Percentiles rank a stretch among this genome's conserved stretches.
phyloP scores from a whole-genome alignment of 2,888 invertebrate species.

The Poecilus cupreus region DNA sequence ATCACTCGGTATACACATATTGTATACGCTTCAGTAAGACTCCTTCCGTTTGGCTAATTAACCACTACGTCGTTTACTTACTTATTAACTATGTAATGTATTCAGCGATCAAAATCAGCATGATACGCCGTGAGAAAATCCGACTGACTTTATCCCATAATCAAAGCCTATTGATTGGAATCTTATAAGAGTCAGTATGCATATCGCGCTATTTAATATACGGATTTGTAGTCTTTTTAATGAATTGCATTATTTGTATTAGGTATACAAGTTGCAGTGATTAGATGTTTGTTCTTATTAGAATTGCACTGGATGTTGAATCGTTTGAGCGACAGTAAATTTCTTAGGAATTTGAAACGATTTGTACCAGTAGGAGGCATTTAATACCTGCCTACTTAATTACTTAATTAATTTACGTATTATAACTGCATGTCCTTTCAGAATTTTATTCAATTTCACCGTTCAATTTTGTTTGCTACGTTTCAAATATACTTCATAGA shows the following conservation, averaged over 20 bases:
- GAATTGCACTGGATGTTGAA: no score
- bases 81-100: conserved; percentile 39
- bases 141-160: conserved; percentile 16
- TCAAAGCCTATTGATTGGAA: conserved; percentile 17
- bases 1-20: conserved; percentile 11
- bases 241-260: not conserved
- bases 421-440: no score
- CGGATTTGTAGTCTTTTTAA: not conserved
- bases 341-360: no score
- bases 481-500: no score
- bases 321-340: no score
- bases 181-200: not conserved
- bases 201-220: not conserved
- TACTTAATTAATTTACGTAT: no score
- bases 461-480: no score
- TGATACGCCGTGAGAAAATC: conserved; percentile 50
- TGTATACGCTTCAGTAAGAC: conserved; percentile 1
- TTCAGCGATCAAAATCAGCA: conserved; percentile 38
- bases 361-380: no score
- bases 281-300: no score
- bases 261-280: no score
- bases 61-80: conserved; percentile 10
- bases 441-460: no score
- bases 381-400: no score
- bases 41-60: conserved; percentile 56